Conservation (phyloP, 2,888 invertebrate species). For the Drosophila subsilvestris region DNA sequence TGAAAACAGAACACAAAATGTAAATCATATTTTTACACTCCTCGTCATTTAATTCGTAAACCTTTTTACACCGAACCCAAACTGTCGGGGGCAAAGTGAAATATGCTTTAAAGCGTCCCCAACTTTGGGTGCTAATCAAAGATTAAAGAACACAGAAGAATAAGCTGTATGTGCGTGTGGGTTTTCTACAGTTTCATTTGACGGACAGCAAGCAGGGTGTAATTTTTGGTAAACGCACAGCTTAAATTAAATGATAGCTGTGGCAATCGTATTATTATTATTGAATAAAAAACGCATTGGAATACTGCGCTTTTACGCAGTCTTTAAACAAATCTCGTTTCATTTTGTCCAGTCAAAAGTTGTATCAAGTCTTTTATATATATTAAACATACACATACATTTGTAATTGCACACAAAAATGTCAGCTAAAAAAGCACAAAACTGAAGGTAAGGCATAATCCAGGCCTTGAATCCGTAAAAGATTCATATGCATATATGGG, state of each 20-base stretch:
- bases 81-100: background rate
- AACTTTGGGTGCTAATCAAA: background rate
- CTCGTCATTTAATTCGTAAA: constrained; percentile 16
- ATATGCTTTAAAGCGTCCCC: background rate
- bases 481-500: constrained; percentile 23
- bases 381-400: constrained; percentile 3
- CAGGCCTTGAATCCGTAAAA: constrained; percentile 34
- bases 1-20: constrained; percentile 30
- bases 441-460: constrained; percentile 22
- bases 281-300: constrained; percentile 53
- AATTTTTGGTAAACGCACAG: constrained; percentile 52
- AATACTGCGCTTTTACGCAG: constrained; percentile 58
- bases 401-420: constrained; percentile 33
- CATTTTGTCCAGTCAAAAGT: constrained; percentile 11
- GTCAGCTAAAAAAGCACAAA: constrained; percentile 44
- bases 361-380: constrained; percentile 18
- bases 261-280: constrained; percentile 36
- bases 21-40: constrained; percentile 75
- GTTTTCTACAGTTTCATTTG: background rate
- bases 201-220: background rate
- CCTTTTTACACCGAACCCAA: constrained; percentile 6
- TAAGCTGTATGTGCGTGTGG: background rate
- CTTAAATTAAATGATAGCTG: constrained; percentile 33
- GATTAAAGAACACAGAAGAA: background rate
- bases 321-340: background rate